A percentile compares a stretch with the other conserved stretches of the same genome.
phyloP scores from a whole-genome alignment of 1,140 invertebrate species.

The Drosophila kikkawai region DNA sequence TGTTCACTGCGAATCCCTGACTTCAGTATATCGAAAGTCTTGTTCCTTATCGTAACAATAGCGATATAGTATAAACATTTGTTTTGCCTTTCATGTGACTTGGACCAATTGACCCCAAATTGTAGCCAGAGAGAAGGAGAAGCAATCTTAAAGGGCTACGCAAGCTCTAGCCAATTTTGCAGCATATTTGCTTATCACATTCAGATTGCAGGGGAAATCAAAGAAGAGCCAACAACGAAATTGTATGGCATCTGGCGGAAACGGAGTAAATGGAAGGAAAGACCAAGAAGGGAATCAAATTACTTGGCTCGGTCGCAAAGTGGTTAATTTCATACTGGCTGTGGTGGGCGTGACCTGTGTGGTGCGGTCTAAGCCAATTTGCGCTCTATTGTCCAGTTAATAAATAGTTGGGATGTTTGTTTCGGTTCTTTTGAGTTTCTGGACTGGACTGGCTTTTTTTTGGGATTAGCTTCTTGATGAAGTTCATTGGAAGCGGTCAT shows the following conservation, averaged over 20 bases:
- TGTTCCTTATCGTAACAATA: background rate
- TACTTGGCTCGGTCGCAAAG: slow-evolving; percentile 44
- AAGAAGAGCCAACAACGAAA: slow-evolving; percentile 29
- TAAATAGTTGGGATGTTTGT: slow-evolving; percentile 65
- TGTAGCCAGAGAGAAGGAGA: background rate
- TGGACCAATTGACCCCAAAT: slow-evolving; percentile 14
- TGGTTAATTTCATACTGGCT: slow-evolving; percentile 64
- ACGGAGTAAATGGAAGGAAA: slow-evolving; percentile 16
- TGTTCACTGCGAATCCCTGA: background rate
- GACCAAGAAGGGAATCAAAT: slow-evolving; percentile 25
- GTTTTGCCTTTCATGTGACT: background rate
- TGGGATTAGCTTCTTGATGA: slow-evolving; percentile 32
- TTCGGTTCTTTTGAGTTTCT: slow-evolving; percentile 20
- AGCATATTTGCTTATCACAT: slow-evolving; percentile 41
- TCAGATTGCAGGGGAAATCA: slow-evolving; percentile 15
- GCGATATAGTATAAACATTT: background rate
- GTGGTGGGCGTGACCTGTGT: slow-evolving; percentile 17
- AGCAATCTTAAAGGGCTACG: slow-evolving; percentile 10
- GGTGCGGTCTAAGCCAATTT: slow-evolving; percentile 65
- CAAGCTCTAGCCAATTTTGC: slow-evolving; percentile 24
- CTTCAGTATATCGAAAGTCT: background rate
- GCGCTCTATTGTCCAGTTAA: slow-evolving; percentile 68
- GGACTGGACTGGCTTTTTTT: slow-evolving; percentile 12
- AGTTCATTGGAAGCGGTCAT: slow-evolving; percentile 31
- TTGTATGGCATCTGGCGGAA: slow-evolving; percentile 45